Evolutionary conservation across 2,888 invertebrate species (phyloP), one percentile per base, ranked within the genome.

Genomic region (Hydraecia micacea): DNA sequence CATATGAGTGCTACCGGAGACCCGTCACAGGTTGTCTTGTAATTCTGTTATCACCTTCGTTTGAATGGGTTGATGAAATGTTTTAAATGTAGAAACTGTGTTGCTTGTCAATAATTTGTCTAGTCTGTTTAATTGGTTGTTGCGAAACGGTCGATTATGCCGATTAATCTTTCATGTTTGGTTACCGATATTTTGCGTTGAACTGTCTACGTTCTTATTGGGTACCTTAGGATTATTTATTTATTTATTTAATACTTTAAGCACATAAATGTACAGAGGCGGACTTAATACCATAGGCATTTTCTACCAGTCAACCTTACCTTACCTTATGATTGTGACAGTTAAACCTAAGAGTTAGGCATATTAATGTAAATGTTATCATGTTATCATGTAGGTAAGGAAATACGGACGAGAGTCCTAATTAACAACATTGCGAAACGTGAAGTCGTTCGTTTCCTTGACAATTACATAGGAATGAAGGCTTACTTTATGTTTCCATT

Each of bases 1-100:
- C 25, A 18, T 49, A 62, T 65, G 73, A 86, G 79, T 74, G 85
- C 86, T 86, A 76, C 86, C 72, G 84, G 68, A 79, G 79, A 73
- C 76, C 67, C 36, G 77, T 78, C 83, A 73, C 82, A 80, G 77
- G 11, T 87, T 84, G 85, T 13, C 15, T 89, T 85, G 87, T 94
- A 91, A 94, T 92, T 94, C 93, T 93, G 93, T 95, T 96, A 95
- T 95, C 94, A 88, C 91, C 92, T 95, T 95, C 94, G 93, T 95
- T 93, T 90, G 89, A 89, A 81, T 85, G 77, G 83, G 75, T 79
- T 46, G 39, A 32, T 28, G 62, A 52, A 73, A 55, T 58, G 18
- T 58, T 67, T 70, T 13, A 15, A 21, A 71, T 3, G 55, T 32
- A 60, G 58, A 28, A 69, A 32, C 28, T 4, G 25, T 39, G 60